Percentiles rank a stretch among this genome's conserved stretches.
Conservation (phyloP, 1,140 invertebrate species). For the Streblospio benedicti region DNA sequence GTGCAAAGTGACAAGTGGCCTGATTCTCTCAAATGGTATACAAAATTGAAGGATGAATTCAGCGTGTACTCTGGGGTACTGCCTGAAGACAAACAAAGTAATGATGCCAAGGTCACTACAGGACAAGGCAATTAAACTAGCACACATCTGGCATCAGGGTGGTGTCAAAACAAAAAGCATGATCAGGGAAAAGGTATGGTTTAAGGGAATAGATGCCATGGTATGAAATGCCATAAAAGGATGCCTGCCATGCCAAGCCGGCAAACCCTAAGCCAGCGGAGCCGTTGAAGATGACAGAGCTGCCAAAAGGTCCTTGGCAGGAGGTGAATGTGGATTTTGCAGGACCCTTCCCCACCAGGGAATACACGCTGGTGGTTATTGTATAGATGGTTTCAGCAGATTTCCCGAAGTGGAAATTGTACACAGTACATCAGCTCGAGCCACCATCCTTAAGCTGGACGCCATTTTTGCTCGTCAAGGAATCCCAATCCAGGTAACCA, state of each 20-base stretch:
- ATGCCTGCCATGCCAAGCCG: not conserved
- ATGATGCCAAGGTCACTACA: conserved; percentile 12
- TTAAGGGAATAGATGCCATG: not conserved
- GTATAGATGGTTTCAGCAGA: not conserved
- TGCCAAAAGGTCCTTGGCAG: conserved; percentile 3
- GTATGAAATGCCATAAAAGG: not conserved
- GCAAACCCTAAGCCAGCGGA: not conserved
- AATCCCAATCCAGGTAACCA: not conserved
- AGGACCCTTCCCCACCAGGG: not conserved
- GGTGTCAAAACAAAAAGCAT: not conserved
- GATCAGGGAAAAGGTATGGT: not conserved
- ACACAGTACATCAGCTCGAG: not conserved
- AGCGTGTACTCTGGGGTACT: no score
- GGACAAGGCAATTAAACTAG: not conserved
- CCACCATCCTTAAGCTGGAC: not conserved
- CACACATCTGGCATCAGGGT: not conserved
- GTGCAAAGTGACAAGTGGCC: no score
- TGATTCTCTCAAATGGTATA: no score
- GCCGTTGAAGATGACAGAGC: conserved; percentile 9
- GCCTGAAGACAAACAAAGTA: no score
- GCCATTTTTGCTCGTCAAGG: not conserved
- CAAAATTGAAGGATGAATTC: no score
- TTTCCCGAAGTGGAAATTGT: conserved; percentile 1
- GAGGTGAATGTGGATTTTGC: not conserved
- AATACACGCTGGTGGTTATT: conserved; percentile 20